Conservation (phyloP, 1,140 invertebrate genomes). For the Sycobia sp. region DNA sequence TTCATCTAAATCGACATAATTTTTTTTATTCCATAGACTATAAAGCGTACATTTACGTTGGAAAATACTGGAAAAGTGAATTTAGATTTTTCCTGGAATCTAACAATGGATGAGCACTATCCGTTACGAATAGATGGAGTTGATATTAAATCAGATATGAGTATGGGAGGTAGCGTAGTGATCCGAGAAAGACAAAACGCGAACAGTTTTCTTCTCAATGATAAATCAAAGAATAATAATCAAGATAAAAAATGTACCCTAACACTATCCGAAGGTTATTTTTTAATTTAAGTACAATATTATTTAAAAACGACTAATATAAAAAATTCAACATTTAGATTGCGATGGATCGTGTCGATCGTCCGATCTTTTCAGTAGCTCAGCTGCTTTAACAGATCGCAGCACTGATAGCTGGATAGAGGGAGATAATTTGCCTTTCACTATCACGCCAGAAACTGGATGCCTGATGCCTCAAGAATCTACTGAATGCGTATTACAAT, state of each 20-base stretch:
- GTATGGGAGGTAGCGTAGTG: background rate
- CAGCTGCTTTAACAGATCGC: constrained; percentile 39
- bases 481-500: constrained; percentile 39
- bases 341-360: too few species aligned
- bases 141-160: background rate
- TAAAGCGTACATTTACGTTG: constrained; percentile 35
- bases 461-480: constrained; percentile 39
- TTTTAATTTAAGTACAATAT: background rate
- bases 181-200: background rate
- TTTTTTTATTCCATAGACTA: constrained; percentile 41
- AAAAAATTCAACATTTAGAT: background rate
- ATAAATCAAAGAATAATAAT: too few species aligned
- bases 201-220: too few species aligned
- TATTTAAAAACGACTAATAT: background rate
- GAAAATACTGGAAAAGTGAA: constrained; percentile 43
- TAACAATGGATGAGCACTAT: constrained; percentile 45
- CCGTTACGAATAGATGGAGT: constrained; percentile 33
- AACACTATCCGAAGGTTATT: too few species aligned
- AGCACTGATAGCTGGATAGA: constrained; percentile 48
- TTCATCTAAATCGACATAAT: too few species aligned
- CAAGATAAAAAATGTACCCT: too few species aligned
- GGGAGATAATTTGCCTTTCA: constrained; percentile 45
- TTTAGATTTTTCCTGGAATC: constrained; percentile 42
- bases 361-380: constrained; percentile 46
- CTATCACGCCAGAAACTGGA: constrained; percentile 45